Percentiles rank a stretch among this genome's conserved stretches.
Conservation (phyloP, 2,888 invertebrate genomes). For the Metalampra italica region DNA sequence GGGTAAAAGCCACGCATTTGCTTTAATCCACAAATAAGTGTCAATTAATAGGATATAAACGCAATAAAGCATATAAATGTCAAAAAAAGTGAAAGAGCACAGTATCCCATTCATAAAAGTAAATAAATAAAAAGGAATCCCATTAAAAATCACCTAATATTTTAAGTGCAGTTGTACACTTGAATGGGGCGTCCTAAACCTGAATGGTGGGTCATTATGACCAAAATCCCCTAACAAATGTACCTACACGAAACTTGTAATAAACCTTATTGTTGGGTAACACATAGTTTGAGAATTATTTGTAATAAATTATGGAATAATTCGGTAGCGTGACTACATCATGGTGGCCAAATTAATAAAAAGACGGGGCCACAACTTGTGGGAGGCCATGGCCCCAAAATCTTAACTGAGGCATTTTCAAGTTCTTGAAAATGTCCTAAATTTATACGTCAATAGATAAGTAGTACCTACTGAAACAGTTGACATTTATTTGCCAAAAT, state of each 20-base stretch:
- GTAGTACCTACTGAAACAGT: too few species aligned
- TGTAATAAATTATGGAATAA: conserved; percentile 75
- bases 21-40: background rate
- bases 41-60: background rate
- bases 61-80: conserved; percentile 1
- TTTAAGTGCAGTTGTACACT: conserved; percentile 26
- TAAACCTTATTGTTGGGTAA: conserved; percentile 41
- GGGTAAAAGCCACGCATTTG: background rate
- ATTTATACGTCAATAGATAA: too few species aligned
- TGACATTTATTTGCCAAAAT: too few species aligned
- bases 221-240: conserved; percentile 63
- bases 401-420: too few species aligned
- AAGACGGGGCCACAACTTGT: too few species aligned
- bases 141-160: conserved; percentile 59
- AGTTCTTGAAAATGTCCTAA: too few species aligned
- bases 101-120: conserved; percentile 22
- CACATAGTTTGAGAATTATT: conserved; percentile 54
- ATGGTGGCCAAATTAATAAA: conserved; percentile 16
- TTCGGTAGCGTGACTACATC: conserved; percentile 36
- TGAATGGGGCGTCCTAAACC: background rate
- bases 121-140: conserved; percentile 45
- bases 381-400: too few species aligned
- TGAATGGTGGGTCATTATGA: conserved; percentile 52
- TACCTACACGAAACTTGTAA: conserved; percentile 26
- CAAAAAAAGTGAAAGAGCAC: conserved; percentile 3